Base-by-base conservation (phyloP, 2,888 invertebrate genomes). In the Pollenia griseotomentosa region DNA sequence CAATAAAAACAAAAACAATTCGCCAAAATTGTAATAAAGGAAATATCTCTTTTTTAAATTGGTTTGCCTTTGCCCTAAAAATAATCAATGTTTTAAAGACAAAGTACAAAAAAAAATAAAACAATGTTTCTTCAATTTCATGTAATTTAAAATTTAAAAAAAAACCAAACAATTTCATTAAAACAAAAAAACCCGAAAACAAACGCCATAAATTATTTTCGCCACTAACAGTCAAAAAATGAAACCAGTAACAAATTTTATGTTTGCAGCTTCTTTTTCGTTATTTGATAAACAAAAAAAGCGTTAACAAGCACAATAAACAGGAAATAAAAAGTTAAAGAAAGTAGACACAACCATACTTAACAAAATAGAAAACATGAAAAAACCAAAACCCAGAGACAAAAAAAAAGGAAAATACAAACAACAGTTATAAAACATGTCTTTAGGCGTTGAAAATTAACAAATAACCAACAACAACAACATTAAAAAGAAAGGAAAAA, bases 381-480 rank as follows among this genome's bases (percentile, higher is more conserved):
- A 70, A 44, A 12, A 66, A 61, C 65, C 14, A 16, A 82, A 61
- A n/a, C 12, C 5, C 33, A 33, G 33, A 33, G 33, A 33, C 33
- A 33, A 6, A 33, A 59, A 53, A 14, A 14, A 55, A 46, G 55
- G 23, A n/a, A 51, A 10, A 51, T 63, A 11, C 48, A 59, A 71
- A 78, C 42, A 71, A 48, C 57, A 51, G n/a, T 59, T 71, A 83
- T 71, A 78, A 65, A 66, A 81, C 70, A 70, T 85, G 59, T 73
- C 75, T 12, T 71, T 44, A 85, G 85, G 81, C 85, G 81, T 73
- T 82, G 63, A 78, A 80, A 85, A 78, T 74, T 82, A 84, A 84
- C 84, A 81, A 84, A 68, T 70, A 81, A 87, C 78, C 70, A 71
- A 73, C 61, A 83, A 75, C 66, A 80, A 53, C 23, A 79, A 23